phyloP scores from a whole-genome alignment of 2,113 vertebrate species.

The Calyptomena viridis region DNA sequence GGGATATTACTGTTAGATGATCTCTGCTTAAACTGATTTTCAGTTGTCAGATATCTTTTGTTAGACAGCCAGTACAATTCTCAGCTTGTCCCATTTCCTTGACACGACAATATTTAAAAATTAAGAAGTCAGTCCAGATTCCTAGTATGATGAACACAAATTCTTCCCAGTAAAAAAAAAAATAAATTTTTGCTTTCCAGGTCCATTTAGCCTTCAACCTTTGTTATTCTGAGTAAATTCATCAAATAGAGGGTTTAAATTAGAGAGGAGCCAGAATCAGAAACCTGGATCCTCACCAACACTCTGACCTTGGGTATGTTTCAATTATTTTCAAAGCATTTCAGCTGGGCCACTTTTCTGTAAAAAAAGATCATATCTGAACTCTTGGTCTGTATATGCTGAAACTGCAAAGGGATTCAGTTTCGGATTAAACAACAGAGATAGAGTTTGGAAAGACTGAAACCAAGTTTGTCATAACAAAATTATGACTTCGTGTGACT shows the following conservation, averaged over 20 bases:
- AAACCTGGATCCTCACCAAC: background rate
- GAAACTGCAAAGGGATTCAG: background rate
- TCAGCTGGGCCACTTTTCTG: background rate
- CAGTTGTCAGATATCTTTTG: background rate
- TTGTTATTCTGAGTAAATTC: background rate
- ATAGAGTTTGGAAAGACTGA: background rate
- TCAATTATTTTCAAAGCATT: background rate
- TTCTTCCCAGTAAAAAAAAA: background rate
- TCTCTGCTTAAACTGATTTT: background rate
- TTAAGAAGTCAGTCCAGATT: background rate
- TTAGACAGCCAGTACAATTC: background rate
- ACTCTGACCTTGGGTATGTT: background rate
- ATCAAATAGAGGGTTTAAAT: background rate
- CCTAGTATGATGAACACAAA: background rate
- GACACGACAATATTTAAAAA: background rate
- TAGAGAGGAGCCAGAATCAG: background rate
- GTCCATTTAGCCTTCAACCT: background rate
- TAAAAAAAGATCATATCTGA: background rate
- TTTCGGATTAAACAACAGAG: background rate
- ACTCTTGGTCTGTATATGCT: background rate
- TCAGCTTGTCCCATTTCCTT: background rate
- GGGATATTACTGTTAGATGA: background rate
- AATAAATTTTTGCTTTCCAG: background rate
- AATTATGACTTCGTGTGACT: background rate
- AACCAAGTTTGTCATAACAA: background rate